Conservation (phyloP, 2,113 vertebrate species). For the Psittacula cyanocephala region DNA sequence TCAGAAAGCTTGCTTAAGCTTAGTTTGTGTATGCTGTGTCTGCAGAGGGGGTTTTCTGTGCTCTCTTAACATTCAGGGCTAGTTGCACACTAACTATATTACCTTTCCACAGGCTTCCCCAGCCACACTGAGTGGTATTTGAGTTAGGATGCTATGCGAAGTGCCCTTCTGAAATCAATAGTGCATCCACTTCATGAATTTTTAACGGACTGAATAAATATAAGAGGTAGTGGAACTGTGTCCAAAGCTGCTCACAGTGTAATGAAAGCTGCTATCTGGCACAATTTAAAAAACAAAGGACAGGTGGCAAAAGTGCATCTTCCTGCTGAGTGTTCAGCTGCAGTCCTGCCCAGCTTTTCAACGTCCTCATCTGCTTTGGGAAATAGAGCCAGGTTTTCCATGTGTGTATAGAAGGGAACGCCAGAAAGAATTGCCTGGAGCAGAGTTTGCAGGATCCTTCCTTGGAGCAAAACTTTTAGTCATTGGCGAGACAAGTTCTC, state of each 20-base stretch:
- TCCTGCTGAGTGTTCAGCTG: not conserved
- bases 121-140: rapidly evolving
- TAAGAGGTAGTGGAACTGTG: not conserved
- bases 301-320: not conserved
- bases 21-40: not conserved
- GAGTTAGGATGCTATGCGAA: not conserved
- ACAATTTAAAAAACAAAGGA: not conserved
- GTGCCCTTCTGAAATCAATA: not conserved
- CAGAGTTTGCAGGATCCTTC: not conserved
- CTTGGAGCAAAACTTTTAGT: not conserved
- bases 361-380: not conserved
- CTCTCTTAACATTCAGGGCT: not conserved
- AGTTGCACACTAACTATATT: not conserved
- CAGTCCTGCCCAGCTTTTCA: not conserved
- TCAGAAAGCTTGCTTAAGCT: not conserved
- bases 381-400: not conserved
- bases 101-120: not conserved
- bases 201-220: not conserved
- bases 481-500: not conserved
- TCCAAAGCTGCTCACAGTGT: not conserved
- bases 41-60: not conserved
- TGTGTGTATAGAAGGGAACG: rapidly evolving
- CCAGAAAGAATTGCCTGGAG: not conserved
- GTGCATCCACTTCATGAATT: not conserved
- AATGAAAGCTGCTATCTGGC: not conserved